Evolutionary conservation across 2,113 vertebrate species (phyloP).

Genomic region (Tachuris rubrigastra): DNA sequence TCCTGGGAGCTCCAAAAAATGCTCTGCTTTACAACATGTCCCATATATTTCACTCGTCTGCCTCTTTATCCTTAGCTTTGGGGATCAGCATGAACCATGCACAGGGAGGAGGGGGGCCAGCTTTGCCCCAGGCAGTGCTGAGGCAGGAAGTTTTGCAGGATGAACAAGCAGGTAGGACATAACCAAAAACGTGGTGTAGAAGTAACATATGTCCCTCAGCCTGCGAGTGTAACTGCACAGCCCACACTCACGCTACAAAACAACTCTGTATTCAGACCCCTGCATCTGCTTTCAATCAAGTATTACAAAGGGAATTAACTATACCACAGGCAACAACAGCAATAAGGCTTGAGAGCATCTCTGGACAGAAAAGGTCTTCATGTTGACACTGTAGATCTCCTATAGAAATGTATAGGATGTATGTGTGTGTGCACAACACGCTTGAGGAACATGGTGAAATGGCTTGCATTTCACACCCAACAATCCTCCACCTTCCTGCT

Average conservation of each 20-base stretch:
- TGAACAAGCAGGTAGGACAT: accelerated
- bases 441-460: accelerated
- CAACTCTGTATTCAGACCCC: neutral
- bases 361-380: neutral
- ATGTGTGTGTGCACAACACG: accelerated
- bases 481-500: neutral
- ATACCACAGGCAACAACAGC: neutral
- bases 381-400: neutral
- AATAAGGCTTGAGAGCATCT: neutral
- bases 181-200: neutral
- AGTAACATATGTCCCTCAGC: neutral
- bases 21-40: neutral
- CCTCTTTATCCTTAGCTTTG: neutral
- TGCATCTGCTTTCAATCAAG: conserved; percentile 29
- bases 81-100: accelerated
- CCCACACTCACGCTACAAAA: neutral
- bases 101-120: neutral
- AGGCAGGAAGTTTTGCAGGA: neutral
- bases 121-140: neutral
- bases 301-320: conserved; percentile 2
- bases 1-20: neutral
- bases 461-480: accelerated
- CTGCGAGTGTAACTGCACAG: neutral
- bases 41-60: neutral
- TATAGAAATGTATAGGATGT: neutral